Percentiles rank a stretch among this genome's conserved stretches.
Evolutionary conservation across 2,113 vertebrate species (phyloP).

Genomic region (Melanerpes formicivorus): DNA sequence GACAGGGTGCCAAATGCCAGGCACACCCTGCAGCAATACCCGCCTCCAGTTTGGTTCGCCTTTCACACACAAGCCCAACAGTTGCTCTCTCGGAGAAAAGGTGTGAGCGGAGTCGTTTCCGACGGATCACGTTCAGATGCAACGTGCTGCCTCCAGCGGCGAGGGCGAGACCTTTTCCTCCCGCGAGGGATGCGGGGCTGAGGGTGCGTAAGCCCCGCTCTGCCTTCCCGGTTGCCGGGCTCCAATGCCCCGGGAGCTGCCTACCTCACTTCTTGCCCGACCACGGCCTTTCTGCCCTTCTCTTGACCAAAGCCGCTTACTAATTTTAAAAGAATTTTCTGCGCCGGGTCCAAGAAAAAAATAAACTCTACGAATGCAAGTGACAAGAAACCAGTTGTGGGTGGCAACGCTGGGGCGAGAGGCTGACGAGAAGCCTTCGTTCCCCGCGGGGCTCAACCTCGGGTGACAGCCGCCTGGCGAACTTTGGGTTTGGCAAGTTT

Average conservation of each 20-base stretch:
- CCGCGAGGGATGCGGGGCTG: rapidly evolving
- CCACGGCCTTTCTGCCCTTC: background rate
- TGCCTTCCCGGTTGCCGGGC: background rate
- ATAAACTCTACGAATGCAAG: background rate
- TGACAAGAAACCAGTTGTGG: background rate
- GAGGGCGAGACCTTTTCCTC: too few relatives aligned
- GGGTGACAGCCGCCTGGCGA: background rate
- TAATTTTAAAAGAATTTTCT: background rate
- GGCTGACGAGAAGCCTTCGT: background rate
- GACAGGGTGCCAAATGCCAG: background rate
- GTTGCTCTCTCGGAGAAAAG: background rate
- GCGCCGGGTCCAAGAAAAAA: background rate
- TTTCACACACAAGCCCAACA: background rate
- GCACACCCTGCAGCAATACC: rapidly evolving
- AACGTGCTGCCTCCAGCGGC: rapidly evolving
- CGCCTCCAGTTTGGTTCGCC: background rate
- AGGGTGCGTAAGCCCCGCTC: rapidly evolving
- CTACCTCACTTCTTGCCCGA: rapidly evolving
- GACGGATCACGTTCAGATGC: rapidly evolving
- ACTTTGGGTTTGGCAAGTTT: background rate
- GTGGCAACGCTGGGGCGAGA: background rate
- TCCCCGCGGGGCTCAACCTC: background rate
- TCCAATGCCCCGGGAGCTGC: too few relatives aligned
- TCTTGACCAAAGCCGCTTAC: background rate
- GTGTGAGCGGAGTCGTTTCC: background rate